A percentile compares a stretch with the other conserved stretches of the same genome.
Evolutionary conservation across 2,113 vertebrate genomes (phyloP).

Genomic region (Hypomesus transpacificus): DNA sequence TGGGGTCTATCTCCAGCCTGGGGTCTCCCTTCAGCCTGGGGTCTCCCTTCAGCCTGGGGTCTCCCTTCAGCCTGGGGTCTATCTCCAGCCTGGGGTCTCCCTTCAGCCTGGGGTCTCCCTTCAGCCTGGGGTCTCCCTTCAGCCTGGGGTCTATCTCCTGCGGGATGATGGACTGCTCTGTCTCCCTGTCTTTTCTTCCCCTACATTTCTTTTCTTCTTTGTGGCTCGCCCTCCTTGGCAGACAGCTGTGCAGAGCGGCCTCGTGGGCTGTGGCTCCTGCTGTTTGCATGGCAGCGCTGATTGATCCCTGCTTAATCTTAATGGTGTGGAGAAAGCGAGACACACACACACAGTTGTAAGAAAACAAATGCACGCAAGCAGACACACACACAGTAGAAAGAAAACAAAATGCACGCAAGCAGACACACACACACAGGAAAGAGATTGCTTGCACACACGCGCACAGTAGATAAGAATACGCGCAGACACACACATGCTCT

Average conservation of each 20-base stretch:
- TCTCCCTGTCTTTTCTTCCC: no score
- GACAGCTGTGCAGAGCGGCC: background rate
- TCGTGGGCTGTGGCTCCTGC: conserved; percentile 6
- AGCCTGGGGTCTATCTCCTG: no score
- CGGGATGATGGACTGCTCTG: no score
- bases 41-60: no score
- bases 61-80: no score
- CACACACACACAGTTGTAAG: background rate
- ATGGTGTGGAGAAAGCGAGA: background rate
- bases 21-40: no score
- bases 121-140: no score
- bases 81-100: no score
- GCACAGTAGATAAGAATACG: background rate
- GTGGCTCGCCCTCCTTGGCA: background rate
- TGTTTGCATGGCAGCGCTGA: conserved; percentile 8
- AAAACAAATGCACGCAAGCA: background rate
- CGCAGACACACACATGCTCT: no score
- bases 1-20: no score
- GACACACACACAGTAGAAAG: conserved; percentile 4
- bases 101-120: no score
- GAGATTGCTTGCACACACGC: background rate
- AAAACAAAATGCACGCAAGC: background rate
- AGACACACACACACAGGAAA: background rate
- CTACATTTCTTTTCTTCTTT: background rate
- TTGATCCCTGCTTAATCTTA: conserved; percentile 6